phyloP scores from a whole-genome alignment of 2,888 invertebrate genomes.

The Eurytoma adleriae region DNA sequence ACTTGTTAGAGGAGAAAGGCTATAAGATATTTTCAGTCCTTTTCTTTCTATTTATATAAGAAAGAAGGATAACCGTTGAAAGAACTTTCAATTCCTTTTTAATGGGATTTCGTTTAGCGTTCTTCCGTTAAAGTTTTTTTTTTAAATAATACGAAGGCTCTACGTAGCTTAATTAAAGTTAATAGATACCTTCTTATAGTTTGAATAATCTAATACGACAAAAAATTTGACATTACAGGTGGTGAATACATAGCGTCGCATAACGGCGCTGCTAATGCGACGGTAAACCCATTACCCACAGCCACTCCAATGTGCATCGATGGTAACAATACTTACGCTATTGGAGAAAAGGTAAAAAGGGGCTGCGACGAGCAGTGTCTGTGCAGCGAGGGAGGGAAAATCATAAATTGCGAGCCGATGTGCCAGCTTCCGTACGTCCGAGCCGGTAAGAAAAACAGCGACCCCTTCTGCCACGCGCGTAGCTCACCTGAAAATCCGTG shows the following conservation, averaged over 20 bases:
- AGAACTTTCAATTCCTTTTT: no score
- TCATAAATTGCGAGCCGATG: slow-evolving; percentile 82
- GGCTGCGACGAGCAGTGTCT: slow-evolving; percentile 88
- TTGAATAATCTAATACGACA: not conserved
- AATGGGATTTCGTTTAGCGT: no score
- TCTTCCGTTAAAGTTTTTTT: no score
- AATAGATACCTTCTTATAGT: no score
- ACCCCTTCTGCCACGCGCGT: slow-evolving; percentile 85
- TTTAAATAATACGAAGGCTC: no score
- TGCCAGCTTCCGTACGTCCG: slow-evolving; percentile 85
- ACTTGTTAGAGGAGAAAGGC: not conserved
- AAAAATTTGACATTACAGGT: slow-evolving; percentile 59
- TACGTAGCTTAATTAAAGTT: no score
- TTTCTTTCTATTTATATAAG: not conserved
- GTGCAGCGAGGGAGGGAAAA: slow-evolving; percentile 82
- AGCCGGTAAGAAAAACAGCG: slow-evolving; percentile 82
- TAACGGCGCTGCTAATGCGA: slow-evolving; percentile 62
- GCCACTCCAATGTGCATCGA: slow-evolving; percentile 62
- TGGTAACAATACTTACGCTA: slow-evolving; percentile 75
- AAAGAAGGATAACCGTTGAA: no score
- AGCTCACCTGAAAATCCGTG: slow-evolving; percentile 84
- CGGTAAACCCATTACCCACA: slow-evolving; percentile 59
- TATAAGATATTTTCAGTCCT: not conserved
- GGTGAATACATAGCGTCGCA: slow-evolving; percentile 68
- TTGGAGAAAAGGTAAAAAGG: slow-evolving; percentile 84